phyloP scores from a whole-genome alignment of 2,113 vertebrate species.

The Corythoichthys intestinalis region DNA sequence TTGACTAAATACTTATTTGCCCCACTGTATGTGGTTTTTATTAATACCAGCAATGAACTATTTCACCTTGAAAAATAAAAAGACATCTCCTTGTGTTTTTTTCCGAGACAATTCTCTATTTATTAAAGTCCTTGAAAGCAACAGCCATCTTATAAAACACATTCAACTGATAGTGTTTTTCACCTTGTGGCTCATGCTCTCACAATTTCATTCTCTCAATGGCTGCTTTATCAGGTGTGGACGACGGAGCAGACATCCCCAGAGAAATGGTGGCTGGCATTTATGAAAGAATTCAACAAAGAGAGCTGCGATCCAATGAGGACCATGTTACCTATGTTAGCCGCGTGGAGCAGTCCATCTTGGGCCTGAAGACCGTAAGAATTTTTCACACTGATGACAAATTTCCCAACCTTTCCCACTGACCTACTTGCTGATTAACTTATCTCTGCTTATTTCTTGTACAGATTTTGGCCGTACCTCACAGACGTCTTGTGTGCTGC shows the following conservation, averaged over 20 bases:
- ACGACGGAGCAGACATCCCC: slow-evolving; percentile 95
- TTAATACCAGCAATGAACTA: neutral
- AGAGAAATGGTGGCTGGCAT: slow-evolving; percentile 95
- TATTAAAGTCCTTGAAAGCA: neutral
- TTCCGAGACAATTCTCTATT: neutral
- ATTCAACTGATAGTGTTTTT: neutral
- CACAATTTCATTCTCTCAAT: neutral
- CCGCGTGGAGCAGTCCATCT: slow-evolving; percentile 96
- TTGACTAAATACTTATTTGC: too few relatives aligned
- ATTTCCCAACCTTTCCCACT: neutral
- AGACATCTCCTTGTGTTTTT: neutral
- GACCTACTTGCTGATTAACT: neutral
- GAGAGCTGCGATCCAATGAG: slow-evolving; percentile 95
- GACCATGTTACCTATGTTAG: slow-evolving; percentile 98
- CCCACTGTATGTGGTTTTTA: neutral
- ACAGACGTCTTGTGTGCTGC: slow-evolving; percentile 95
- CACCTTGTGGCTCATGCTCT: neutral
- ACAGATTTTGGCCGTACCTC: slow-evolving; percentile 91
- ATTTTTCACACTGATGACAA: neutral
- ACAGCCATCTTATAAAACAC: neutral
- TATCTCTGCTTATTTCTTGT: slow-evolving; percentile 10
- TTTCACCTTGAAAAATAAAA: neutral
- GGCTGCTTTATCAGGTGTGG: slow-evolving; percentile 79
- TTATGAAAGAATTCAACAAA: slow-evolving; percentile 95
- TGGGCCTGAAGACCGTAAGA: slow-evolving; percentile 97